phyloP scores from a whole-genome alignment of 2,113 vertebrate genomes.

The Phrynocephalus versicolor region DNA sequence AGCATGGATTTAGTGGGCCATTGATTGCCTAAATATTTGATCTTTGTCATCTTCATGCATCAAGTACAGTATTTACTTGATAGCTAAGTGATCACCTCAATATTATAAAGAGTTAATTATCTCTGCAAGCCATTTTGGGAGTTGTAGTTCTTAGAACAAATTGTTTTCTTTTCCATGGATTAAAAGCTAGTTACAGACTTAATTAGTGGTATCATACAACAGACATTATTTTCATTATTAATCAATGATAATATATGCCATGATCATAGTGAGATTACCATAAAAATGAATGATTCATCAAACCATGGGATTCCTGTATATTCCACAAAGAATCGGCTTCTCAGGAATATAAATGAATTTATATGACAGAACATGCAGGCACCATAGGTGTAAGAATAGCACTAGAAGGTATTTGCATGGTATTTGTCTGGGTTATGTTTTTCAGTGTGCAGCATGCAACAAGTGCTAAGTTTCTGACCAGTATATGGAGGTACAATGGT shows the following conservation, averaged over 20 bases:
- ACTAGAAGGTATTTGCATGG: not conserved
- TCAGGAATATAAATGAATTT: constrained; percentile 36
- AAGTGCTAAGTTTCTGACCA: no score
- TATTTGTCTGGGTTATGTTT: not conserved
- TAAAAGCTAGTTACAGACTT: constrained; percentile 33
- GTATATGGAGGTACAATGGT: no score
- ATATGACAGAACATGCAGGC: constrained; percentile 20
- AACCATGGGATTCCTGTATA: constrained; percentile 16
- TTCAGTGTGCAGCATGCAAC: no score
- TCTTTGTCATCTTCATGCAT: constrained; percentile 43
- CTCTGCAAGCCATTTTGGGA: constrained; percentile 34
- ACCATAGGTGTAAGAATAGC: not conserved
- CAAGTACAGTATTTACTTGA: constrained; percentile 62
- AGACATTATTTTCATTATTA: constrained; percentile 47
- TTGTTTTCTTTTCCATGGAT: constrained; percentile 34
- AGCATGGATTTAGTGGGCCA: constrained; percentile 47
- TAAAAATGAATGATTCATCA: constrained; percentile 21
- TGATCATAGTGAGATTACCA: constrained; percentile 40
- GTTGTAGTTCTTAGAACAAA: constrained; percentile 40
- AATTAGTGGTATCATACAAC: constrained; percentile 23
- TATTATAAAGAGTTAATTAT: constrained; percentile 42
- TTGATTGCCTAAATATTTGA: constrained; percentile 63
- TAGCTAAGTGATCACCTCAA: constrained; percentile 44
- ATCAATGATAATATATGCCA: constrained; percentile 19
- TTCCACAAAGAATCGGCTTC: constrained; percentile 24